Percentiles rank a stretch among this genome's conserved stretches.
Conservation (phyloP, 2,888 invertebrate genomes). For the Scaptomyza caliginosa region DNA sequence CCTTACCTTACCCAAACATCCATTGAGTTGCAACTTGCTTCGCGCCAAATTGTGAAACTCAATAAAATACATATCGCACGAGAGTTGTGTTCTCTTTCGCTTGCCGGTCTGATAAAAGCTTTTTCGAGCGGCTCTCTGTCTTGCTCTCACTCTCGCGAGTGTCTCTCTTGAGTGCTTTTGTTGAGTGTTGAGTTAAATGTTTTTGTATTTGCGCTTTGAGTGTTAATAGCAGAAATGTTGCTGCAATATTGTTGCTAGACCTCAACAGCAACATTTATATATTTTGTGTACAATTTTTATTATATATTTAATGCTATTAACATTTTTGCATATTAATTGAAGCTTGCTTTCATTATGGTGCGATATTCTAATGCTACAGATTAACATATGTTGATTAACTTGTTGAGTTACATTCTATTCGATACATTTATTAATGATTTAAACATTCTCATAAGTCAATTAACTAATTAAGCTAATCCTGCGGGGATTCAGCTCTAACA, state of each 20-base stretch:
- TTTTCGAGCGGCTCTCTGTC: slow-evolving; percentile 9
- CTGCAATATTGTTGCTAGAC: slow-evolving; percentile 44
- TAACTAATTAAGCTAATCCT: background rate
- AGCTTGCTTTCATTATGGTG: background rate
- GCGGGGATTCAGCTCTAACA: background rate
- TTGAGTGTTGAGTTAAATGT: background rate
- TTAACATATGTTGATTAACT: background rate
- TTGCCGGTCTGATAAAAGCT: slow-evolving; percentile 13
- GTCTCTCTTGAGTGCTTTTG: slow-evolving; percentile 33
- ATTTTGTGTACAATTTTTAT: too few relatives aligned
- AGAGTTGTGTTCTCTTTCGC: background rate
- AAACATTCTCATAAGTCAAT: background rate
- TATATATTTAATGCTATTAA: too few relatives aligned
- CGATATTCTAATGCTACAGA: background rate
- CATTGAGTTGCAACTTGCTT: slow-evolving; percentile 10
- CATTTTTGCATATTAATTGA: background rate
- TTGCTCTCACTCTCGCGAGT: background rate
- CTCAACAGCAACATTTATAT: background rate
- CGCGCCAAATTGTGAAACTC: slow-evolving; percentile 40
- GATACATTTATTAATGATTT: background rate
- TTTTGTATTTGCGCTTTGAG: slow-evolving; percentile 6
- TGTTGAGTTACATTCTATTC: background rate
- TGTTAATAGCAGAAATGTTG: slow-evolving; percentile 35
- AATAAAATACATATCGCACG: background rate
- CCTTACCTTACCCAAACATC: slow-evolving; percentile 27